Evolutionary conservation across 2,797 vertebrate species (phyloP), one percentile per base, ranked within the genome.

Genomic region (Acridotheres tristis): DNA sequence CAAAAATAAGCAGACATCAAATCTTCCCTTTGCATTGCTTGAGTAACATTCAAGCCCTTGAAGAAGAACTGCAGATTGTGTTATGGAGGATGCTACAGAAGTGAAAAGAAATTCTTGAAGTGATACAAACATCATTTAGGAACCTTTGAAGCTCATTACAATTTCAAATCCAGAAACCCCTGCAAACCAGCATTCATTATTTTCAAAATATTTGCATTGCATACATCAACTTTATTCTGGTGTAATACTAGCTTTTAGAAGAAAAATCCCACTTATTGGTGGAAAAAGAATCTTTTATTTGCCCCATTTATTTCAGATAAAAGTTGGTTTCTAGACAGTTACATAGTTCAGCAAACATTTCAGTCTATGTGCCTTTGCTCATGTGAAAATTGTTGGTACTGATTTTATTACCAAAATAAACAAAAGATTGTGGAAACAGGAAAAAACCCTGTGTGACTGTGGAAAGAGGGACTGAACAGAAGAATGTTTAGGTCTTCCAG

Each of bases 251-350:
- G 8, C 5, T 47, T 38, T 66, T 43, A 48, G 15, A 61, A 32
- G 23, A 51, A 83, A 83, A 55, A 7, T 0, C 0, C 1, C 6
- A 43, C 2, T 65, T 54, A 18, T 10, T 61, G 2, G 5, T 76
- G 13, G 5, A 16, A n/a, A 86, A 86, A 71, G 27, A 26, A 18
- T 45, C 8, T 42, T 65, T 61, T 45, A 22, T 66, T 51, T 72
- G 36, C 23, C 55, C 61, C 57, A 75, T n/a, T 3, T 82, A 62
- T 65, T 63, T 54, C 36, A 58, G 21, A 27, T 42, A 16, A 48
- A 88, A 54, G 15, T 27, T 32, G 7, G 0, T 67, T 67, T 72
- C 50, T 63, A 50, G 25, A 65, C 22, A 74, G 34, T 72, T 71
- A 14, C 6, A 26, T 13, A 59, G 34, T 51, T 40, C 19, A 55